These are phyloP conservation scores for Trichechus manatus DNA, from an alignment of 2,113 vertebrate species.

Conservation along the genomic window DNA sequence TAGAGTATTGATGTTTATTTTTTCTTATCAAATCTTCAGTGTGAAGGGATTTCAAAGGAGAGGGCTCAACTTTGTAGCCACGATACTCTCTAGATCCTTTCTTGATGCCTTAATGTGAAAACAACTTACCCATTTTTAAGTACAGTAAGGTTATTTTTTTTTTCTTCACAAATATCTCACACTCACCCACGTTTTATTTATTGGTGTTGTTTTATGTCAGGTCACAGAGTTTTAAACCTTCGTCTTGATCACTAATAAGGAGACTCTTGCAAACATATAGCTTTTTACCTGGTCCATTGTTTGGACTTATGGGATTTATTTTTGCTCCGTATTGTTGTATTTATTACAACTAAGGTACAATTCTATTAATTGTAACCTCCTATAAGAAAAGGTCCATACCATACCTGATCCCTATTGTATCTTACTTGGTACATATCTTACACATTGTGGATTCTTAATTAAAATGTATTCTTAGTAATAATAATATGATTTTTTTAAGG, in stretches of 20 bases:
- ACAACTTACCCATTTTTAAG: not conserved
- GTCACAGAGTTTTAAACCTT: not conserved
- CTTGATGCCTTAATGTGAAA: not conserved
- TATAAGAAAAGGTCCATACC: not conserved
- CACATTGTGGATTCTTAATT: not conserved
- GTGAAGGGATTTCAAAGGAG: not conserved
- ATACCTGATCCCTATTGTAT: not conserved
- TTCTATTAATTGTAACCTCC: not conserved
- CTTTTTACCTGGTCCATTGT: not conserved
- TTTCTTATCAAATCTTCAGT: not conserved
- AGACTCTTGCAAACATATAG: not conserved
- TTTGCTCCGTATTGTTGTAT: not conserved
- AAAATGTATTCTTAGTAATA: constrained; percentile 27
- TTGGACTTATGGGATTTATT: not conserved
- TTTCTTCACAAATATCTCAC: not conserved
- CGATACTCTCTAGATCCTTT: not conserved
- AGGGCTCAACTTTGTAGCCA: not conserved
- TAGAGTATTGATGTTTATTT: not conserved
- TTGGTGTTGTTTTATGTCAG: not conserved
- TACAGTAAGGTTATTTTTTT: not conserved
- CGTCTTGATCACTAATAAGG: not conserved
- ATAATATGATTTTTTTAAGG: not conserved
- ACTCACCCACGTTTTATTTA: not conserved
- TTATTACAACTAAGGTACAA: not conserved
- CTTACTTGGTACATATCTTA: not conserved